Percentiles rank a stretch among this genome's conserved stretches.
Conservation (phyloP, 2,113 vertebrate genomes). For the Murina feae region DNA sequence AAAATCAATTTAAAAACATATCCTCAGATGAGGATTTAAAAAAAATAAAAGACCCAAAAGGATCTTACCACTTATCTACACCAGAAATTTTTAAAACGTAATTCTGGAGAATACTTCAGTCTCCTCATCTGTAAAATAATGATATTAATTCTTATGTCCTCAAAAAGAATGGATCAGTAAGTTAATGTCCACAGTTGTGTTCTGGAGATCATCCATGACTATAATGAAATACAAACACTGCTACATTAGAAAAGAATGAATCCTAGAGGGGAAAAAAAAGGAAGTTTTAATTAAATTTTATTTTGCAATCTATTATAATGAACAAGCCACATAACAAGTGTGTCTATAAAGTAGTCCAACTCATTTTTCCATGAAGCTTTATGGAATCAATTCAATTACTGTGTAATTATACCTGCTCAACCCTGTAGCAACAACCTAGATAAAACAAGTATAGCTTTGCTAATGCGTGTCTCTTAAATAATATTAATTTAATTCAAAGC, state of each 20-base stretch:
- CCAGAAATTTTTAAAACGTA: not conserved
- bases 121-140: not conserved
- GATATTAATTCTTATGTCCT: not conserved
- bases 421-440: not conserved
- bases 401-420: conserved; percentile 22
- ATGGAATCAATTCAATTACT: conserved; percentile 34
- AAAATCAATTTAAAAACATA: no score
- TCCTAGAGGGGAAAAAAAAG: not conserved
- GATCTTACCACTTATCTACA: not conserved
- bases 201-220: conserved; percentile 34
- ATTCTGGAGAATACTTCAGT: not conserved
- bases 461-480: conserved; percentile 41
- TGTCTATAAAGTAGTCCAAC: conserved; percentile 42
- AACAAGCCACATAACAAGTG: not conserved
- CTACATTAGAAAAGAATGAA: conserved; percentile 52
- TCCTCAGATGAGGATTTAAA: no score
- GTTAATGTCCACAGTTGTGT: not conserved
- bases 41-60: not conserved
- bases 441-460: not conserved
- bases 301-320: conserved; percentile 1
- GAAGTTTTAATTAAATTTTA: conserved; percentile 31
- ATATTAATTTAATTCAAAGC: conserved; percentile 41
- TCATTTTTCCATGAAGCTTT: conserved; percentile 34
- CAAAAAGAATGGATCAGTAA: conserved; percentile 6
- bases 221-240: conserved; percentile 24